Percentiles rank a stretch among this genome's conserved stretches.
These are phyloP conservation scores for Tragelaphus oryx DNA, from an alignment of 2,797 vertebrate genomes.

Conservation along the genomic window DNA sequence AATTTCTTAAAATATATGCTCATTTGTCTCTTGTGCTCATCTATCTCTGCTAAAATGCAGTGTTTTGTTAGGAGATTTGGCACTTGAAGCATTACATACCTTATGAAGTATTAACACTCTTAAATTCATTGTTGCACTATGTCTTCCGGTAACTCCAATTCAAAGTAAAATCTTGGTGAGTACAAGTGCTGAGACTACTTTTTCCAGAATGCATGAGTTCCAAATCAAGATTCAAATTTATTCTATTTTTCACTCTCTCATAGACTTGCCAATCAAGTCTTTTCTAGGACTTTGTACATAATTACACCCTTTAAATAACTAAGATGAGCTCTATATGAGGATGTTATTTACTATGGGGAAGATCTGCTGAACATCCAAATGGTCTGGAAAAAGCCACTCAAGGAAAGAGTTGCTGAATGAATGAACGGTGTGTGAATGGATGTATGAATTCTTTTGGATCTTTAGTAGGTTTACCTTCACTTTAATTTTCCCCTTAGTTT, in stretches of 20 bases:
- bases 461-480: neutral
- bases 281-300: neutral
- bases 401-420: neutral
- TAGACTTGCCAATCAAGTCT: neutral
- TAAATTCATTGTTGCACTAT: neutral
- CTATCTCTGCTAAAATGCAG: neutral
- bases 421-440: neutral
- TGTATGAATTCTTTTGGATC: neutral
- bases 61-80: neutral
- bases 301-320: neutral
- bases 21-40: neutral
- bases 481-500: neutral
- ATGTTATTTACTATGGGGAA: neutral
- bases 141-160: neutral
- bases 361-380: neutral
- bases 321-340: neutral
- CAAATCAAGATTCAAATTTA: neutral
- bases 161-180: neutral
- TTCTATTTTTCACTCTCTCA: neutral
- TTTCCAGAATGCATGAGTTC: neutral
- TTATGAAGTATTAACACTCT: neutral
- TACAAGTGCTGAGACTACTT: neutral
- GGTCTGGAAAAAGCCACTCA: neutral
- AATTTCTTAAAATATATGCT: neutral
- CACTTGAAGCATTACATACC: neutral